These are phyloP conservation scores for Chymomyza caudatula DNA, from an alignment of 2,888 invertebrate genomes.

Conservation along the genomic window DNA sequence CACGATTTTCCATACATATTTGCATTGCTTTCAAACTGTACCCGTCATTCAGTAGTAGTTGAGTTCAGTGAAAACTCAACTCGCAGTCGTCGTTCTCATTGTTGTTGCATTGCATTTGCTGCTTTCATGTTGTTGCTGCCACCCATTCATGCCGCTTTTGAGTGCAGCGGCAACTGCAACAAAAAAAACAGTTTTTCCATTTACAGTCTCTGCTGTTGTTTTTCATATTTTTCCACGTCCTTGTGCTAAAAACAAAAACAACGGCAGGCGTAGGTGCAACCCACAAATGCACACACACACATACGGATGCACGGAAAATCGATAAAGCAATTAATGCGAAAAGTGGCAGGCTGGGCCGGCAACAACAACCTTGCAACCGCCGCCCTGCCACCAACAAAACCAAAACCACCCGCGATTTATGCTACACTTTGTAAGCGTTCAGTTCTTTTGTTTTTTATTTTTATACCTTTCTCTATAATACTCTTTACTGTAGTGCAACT, in stretches of 20 bases:
- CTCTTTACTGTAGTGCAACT: background rate
- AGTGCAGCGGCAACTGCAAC: background rate
- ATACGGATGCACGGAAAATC: slow-evolving; percentile 49
- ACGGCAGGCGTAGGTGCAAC: slow-evolving; percentile 17
- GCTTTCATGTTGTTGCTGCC: background rate
- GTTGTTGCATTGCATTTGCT: background rate
- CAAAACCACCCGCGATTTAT: slow-evolving; percentile 17
- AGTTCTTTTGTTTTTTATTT: slow-evolving; percentile 16
- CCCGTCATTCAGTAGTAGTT: slow-evolving; percentile 42
- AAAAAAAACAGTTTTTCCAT: slow-evolving; percentile 6
- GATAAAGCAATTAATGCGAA: slow-evolving; percentile 73
- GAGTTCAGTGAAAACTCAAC: slow-evolving; percentile 26
- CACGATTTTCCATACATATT: background rate
- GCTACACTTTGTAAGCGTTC: slow-evolving; percentile 2
- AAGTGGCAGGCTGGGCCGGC: slow-evolving; percentile 27
- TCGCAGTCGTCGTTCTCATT: background rate
- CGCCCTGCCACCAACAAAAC: background rate
- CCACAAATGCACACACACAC: background rate
- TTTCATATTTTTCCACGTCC: slow-evolving; percentile 54
- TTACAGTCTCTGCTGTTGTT: slow-evolving; percentile 38
- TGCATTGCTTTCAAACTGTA: slow-evolving; percentile 1
- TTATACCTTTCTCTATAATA: slow-evolving; percentile 1
- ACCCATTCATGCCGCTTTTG: background rate
- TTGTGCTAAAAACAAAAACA: slow-evolving; percentile 57
- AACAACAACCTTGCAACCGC: background rate